Percentiles rank a stretch among this genome's conserved stretches.
Evolutionary conservation across 2,888 invertebrate species (phyloP).

Genomic region (Mantis religiosa): DNA sequence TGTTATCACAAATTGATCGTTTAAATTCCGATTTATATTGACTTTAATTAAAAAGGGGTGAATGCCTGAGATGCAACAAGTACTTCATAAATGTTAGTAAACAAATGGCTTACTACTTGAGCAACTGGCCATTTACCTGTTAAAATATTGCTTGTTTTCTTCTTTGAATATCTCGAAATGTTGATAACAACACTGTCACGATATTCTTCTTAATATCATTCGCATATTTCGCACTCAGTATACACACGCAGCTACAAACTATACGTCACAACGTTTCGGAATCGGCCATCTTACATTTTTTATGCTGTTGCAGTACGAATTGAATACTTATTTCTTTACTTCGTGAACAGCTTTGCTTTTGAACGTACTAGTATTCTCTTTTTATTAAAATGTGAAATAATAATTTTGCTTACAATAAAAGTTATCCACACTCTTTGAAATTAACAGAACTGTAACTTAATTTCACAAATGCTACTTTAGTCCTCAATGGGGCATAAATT

Average conservation of each 20-base stretch:
- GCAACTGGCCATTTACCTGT: background rate
- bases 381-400: background rate
- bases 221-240: background rate
- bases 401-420: background rate
- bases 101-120: background rate
- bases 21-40: background rate
- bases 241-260: constrained; percentile 7
- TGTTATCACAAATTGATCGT: background rate
- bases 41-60: background rate
- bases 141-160: background rate
- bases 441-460: background rate
- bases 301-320: background rate
- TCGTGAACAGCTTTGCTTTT: background rate
- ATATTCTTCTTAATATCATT: background rate
- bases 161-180: background rate
- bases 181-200: background rate
- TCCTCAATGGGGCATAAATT: background rate
- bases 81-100: background rate
- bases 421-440: background rate
- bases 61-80: background rate
- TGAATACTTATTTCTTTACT: background rate
- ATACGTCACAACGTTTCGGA: constrained; percentile 14
- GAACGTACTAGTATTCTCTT: background rate
- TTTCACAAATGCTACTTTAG: background rate
- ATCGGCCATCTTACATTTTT: constrained; percentile 18